Base-by-base conservation (phyloP, 2,113 vertebrate species). In the Haemorhous mexicanus region DNA sequence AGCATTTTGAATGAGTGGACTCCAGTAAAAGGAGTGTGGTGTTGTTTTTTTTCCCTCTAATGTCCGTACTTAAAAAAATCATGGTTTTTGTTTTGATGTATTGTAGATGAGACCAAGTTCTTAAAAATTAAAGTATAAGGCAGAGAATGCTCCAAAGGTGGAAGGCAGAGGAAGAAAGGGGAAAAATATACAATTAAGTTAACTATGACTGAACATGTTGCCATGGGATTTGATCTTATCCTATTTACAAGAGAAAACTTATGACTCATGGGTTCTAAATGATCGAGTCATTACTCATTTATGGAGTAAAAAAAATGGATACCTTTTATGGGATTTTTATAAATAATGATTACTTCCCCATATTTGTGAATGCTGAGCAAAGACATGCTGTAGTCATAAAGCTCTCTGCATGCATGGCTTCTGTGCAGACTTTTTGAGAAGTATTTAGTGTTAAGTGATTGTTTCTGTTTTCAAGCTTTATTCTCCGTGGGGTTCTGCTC, bases 241-340 rank as follows among this genome's bases (percentile, higher is more conserved):
- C 89, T 97, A 93, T 96, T 97, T 93, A 80, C 96, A 95, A 95
- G 93, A 92, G 89, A 93, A 95, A 89, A 93, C 93, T 94, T 96
- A 96, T 97, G 97, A 97, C 95, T 97, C 97, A 97, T 93, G 91
- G 64, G 82, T 94, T 93, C 94, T 96, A 96, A 94, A 96, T 97
- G 86, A 95, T 96, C 49, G 1, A 97, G 94, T 86, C 91, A 94
- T 97, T 97, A 94, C 75, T 92, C 95, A 96, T 91, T 95, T 95
- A 85, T 58, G 69, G 81, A 94, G 93, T 95, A 87, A 96, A 97
- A 93, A 96, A 92, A 94, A 85, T 78, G 68, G 69, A 72, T 95
- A 90, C 96, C 97, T 97, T 96, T 95, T 95, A 94, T 97, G 97
- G 97, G 80, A 90, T 95, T 87, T 87, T 97, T 97, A 95, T 95